Percentiles rank a stretch among this genome's conserved stretches.
phyloP scores from a whole-genome alignment of 92 coral and sea anemone genomes.

The Zoanthus solanderi region DNA sequence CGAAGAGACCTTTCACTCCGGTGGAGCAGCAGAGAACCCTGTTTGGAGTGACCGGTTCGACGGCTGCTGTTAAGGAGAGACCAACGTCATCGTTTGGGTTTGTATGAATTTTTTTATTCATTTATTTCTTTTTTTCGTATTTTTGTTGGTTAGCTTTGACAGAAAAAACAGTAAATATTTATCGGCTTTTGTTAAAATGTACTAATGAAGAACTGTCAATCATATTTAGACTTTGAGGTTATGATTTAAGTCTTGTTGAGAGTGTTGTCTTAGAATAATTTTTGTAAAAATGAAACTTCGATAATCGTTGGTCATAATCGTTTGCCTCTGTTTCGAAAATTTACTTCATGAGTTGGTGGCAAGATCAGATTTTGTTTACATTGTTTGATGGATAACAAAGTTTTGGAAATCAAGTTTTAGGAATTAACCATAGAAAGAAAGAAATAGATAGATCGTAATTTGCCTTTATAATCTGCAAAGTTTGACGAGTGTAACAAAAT shows the following conservation, averaged over 20 bases:
- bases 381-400: neutral
- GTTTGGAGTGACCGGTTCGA: slow-evolving; percentile 69
- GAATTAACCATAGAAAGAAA: neutral
- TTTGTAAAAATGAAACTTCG: neutral
- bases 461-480: neutral
- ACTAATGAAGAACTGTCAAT: slow-evolving; percentile 2
- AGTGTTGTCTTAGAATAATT: neutral
- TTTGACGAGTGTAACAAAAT: neutral
- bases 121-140: neutral
- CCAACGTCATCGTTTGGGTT: slow-evolving; percentile 98
- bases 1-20: slow-evolving; percentile 96
- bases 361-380: slow-evolving; percentile 25
- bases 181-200: slow-evolving; percentile 40
- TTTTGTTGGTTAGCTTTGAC: neutral
- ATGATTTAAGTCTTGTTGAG: neutral
- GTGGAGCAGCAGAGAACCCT: slow-evolving; percentile 89
- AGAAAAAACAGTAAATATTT: slow-evolving; percentile 22
- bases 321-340: neutral
- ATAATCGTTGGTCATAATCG: neutral
- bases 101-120: neutral
- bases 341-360: neutral
- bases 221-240: neutral
- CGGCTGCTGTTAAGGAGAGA: slow-evolving; percentile 78
- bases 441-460: neutral
- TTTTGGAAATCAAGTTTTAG: neutral